Evolutionary conservation across 1,140 invertebrate species (phyloP).

Genomic region (Plutomurus gul): DNA sequence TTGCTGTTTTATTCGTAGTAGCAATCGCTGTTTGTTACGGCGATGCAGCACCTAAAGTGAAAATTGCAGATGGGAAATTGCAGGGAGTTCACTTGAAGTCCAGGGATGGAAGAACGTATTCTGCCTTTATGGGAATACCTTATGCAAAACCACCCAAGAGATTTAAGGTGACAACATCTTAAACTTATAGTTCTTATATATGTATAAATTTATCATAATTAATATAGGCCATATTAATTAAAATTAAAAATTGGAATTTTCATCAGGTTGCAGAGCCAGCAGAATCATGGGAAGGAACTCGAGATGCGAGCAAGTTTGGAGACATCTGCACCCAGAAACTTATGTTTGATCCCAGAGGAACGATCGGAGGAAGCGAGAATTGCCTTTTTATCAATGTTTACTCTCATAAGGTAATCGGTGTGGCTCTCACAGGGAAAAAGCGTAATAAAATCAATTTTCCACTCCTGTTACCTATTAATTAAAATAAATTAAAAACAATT

Average conservation of each 20-base stretch:
- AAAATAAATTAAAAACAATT: not conserved
- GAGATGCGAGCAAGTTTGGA: not conserved
- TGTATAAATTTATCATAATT: not conserved
- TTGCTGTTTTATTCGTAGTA: too few species aligned
- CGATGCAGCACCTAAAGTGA: too few species aligned
- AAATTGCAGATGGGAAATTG: not conserved
- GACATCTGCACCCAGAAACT: not conserved
- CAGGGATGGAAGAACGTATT: not conserved
- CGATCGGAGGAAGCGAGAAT: not conserved
- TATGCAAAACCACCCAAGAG: not conserved
- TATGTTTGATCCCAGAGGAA: not conserved
- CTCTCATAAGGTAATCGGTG: not conserved
- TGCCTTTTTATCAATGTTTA: not conserved
- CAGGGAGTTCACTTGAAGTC: not conserved
- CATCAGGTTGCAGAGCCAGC: not conserved
- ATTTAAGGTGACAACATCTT: not conserved
- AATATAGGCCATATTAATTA: too few species aligned
- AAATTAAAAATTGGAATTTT: not conserved
- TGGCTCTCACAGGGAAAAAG: not conserved
- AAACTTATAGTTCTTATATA: not conserved
- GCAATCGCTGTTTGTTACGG: too few species aligned
- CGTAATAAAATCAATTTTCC: not conserved
- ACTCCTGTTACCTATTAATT: not conserved
- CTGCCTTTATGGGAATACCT: not conserved
- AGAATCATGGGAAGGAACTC: not conserved